Base-by-base conservation (phyloP, 2,888 invertebrate genomes). In the Rhagonycha lutea region DNA sequence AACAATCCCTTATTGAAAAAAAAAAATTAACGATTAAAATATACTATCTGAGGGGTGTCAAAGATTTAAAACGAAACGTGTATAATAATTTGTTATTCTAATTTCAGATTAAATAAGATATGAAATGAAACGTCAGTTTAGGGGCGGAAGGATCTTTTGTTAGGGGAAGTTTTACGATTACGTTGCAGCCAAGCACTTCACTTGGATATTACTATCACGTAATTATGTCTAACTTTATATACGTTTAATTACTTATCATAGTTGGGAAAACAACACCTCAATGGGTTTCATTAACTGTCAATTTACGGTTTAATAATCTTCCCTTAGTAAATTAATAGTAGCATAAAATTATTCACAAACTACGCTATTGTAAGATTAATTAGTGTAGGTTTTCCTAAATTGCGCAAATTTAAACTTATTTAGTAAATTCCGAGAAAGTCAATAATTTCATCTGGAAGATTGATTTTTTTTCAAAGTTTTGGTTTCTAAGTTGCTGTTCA, bases 11-110 rank as follows among this genome's bases (percentile, higher is more conserved):
- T 18, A 18, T 1, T 18, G 2, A 26, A 26, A 26, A 18, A 26
- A 26, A 26, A 26, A 26, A 0, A 26, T 26, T 26, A 26, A 26
- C 26, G 7, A 7, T 26, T 26, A 3, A 7, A 26, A 28, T 9
- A 8, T 28, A 18, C 18, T 9, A 28, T 1, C 2, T n/a, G 47
- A n/a, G n/a, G 47, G 47, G 47, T 8, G 47, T 47, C 47, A 47
- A 47, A 12, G 12, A 47, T 47, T 47, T n/a, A n/a, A n/a, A 5
- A n/a, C 8, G 7, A n/a, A 47, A 24, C 24, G 63, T 63, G n/a
- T 14, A 65, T 65, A 65, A 65, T 65, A 65, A 65, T 65, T 65
- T 65, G 63, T 65, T 24, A 65, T 65, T 65, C 63, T 65, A 65
- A 65, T 65, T 65, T 26, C 11, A 65, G 63, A 65, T 65, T 65